Evolutionary conservation across 92 coral and sea anemone species (phyloP).

Genomic region (Zoanthus solanderi): DNA sequence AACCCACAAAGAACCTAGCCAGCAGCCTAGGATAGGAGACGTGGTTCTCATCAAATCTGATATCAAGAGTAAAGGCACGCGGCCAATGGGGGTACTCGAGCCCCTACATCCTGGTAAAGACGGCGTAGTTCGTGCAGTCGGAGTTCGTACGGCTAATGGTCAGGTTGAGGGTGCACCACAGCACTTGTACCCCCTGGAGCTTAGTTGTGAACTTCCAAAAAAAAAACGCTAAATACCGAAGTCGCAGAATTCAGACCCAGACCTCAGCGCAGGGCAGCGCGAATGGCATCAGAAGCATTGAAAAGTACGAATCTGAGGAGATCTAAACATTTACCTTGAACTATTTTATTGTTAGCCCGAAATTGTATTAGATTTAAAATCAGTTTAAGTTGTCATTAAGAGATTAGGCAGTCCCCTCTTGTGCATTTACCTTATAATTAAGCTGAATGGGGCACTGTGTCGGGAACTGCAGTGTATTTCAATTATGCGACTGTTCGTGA

Average conservation of each 20-base stretch:
- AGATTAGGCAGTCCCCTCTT: neutral
- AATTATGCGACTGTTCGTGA: no score
- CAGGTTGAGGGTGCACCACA: slow-evolving; percentile 41
- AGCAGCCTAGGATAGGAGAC: slow-evolving; percentile 19
- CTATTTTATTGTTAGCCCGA: neutral
- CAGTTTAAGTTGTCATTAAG: neutral
- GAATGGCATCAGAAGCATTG: slow-evolving; percentile 15
- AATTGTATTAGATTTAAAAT: neutral
- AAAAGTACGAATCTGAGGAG: slow-evolving; percentile 21
- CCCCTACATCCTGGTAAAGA: slow-evolving; percentile 22
- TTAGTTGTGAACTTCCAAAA: slow-evolving; percentile 10
- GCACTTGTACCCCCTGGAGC: slow-evolving; percentile 51
- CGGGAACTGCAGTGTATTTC: no score
- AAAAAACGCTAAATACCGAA: neutral
- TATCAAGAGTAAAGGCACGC: slow-evolving; percentile 18
- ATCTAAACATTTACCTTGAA: slow-evolving; percentile 26
- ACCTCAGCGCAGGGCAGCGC: slow-evolving; percentile 27
- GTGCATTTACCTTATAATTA: slow-evolving; percentile 16
- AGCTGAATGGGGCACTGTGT: slow-evolving; percentile 12
- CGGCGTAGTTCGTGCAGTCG: slow-evolving; percentile 12
- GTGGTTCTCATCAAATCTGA: slow-evolving; percentile 33
- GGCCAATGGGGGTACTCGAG: slow-evolving; percentile 36
- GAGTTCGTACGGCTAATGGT: neutral
- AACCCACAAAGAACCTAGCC: slow-evolving; percentile 32
- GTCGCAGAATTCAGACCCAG: slow-evolving; percentile 15